Evolutionary conservation across 2,113 vertebrate species (phyloP), one percentile per base, ranked within the genome.

Genomic region (Upupa epops): DNA sequence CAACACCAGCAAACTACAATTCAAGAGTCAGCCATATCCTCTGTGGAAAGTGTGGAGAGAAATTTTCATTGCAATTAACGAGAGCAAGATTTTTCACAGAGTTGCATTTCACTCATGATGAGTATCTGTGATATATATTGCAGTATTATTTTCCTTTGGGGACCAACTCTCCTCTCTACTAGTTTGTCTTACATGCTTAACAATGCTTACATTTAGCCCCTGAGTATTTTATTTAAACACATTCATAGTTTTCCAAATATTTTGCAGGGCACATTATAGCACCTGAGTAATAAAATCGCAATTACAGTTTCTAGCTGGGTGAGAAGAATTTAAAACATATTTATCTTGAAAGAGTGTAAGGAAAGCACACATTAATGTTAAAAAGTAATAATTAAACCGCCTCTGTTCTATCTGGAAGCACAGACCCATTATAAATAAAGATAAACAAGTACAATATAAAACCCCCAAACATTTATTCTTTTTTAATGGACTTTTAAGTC

Each of bases 341-440:
- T 96, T 94, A 73, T 93, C 92, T 92, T 89, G 60, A 96, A 90
- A 74, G 54, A 85, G 29, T 91, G 21, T 56, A 46, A 86, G 55
- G 84, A 90, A 87, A 95, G 70, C 48, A 83, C 40, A 77, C 58
- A 88, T 88, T 96, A 89, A 86, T 94, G 81, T 83, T 95, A 80
- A 93, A 95, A 97, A 93, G 65, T 92, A 96, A 91, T 96, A 95
- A 97, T 96, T 97, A 96, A 96, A 90, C 52, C 51, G 79, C 75
- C 45, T 96, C 90, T 31, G 5, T 72, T 80, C 80, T 94, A 74
- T 96, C 76, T 94, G 85, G 74, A 88, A 93, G 32, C 86, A 79
- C 69, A 90, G 89, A 55, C 81, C 94, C 92, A 96, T 97, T 97
- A 97, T 96, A 97, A 97, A 97, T 96, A 97, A 97, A 97, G 95